A percentile compares a stretch with the other conserved stretches of the same genome.
These are phyloP conservation scores for Brachionus rotundiformis DNA, from an alignment of 1,140 invertebrate genomes.

Conservation along the genomic window DNA sequence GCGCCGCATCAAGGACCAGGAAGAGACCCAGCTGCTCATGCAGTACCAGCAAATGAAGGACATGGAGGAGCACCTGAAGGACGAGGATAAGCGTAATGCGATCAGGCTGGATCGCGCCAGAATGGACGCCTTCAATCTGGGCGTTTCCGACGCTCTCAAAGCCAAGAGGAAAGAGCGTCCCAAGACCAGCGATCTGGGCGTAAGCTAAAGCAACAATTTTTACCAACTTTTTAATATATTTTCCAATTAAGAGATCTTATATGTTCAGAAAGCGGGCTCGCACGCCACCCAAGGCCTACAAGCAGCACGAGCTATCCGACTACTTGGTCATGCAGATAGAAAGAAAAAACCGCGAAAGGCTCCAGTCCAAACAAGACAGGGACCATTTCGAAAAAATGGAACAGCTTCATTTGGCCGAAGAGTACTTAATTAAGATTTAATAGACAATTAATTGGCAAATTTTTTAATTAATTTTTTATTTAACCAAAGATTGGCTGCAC, in stretches of 20 bases:
- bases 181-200: slow-evolving; percentile 24
- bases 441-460: neutral
- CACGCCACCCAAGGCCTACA: slow-evolving; percentile 60
- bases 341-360: neutral
- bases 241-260: slow-evolving; percentile 58
- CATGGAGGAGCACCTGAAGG: slow-evolving; percentile 59
- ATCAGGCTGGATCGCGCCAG: slow-evolving; percentile 61
- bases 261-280: slow-evolving; percentile 62
- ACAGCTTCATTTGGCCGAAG: slow-evolving; percentile 37
- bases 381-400: slow-evolving; percentile 51
- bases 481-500: slow-evolving; percentile 62
- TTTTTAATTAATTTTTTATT: slow-evolving; percentile 48
- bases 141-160: slow-evolving; percentile 60
- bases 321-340: slow-evolving; percentile 38
- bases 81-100: slow-evolving; percentile 58
- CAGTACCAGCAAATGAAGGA: slow-evolving; percentile 63
- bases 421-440: too few species aligned
- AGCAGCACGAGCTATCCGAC: slow-evolving; percentile 58
- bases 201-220: neutral
- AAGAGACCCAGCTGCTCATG: slow-evolving; percentile 62
- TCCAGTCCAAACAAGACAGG: slow-evolving; percentile 21
- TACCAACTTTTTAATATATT: slow-evolving; percentile 52
- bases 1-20: slow-evolving; percentile 57
- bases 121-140: slow-evolving; percentile 63
- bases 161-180: slow-evolving; percentile 56